phyloP scores from a whole-genome alignment of 2,797 vertebrate species.

The Masticophis lateralis region DNA sequence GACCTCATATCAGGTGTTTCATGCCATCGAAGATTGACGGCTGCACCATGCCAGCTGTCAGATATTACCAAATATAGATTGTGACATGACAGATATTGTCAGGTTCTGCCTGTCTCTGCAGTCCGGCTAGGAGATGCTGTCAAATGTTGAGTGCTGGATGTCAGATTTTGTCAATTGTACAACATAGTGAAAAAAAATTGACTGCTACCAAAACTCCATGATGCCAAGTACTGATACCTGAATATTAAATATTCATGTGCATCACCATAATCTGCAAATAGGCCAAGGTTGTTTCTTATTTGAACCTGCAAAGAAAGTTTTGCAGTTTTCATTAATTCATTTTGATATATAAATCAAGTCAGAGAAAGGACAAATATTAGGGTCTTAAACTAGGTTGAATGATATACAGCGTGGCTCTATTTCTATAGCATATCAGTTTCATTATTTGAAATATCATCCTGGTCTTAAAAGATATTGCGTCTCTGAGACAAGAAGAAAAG shows the following conservation, averaged over 20 bases:
- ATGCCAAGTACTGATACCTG: neutral
- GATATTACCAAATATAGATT: neutral
- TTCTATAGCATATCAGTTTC: neutral
- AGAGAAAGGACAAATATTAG: neutral
- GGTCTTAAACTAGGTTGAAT: neutral
- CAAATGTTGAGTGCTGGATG: neutral
- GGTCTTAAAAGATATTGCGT: neutral
- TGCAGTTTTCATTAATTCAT: neutral
- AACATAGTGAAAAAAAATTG: neutral
- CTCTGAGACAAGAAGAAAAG: neutral
- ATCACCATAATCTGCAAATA: neutral
- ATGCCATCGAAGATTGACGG: neutral
- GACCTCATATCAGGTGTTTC: neutral
- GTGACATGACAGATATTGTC: neutral
- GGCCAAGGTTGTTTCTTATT: neutral
- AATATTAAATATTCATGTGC: neutral
- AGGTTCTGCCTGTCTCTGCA: neutral
- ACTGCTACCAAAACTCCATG: neutral
- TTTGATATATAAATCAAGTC: neutral
- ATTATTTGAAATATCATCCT: neutral
- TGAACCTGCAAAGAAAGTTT: neutral
- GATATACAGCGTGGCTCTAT: neutral
- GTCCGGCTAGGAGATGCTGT: neutral
- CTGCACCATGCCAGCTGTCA: neutral
- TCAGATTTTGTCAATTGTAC: neutral